Conservation (phyloP, 1,140 invertebrate genomes). For the Drosophila varians region DNA sequence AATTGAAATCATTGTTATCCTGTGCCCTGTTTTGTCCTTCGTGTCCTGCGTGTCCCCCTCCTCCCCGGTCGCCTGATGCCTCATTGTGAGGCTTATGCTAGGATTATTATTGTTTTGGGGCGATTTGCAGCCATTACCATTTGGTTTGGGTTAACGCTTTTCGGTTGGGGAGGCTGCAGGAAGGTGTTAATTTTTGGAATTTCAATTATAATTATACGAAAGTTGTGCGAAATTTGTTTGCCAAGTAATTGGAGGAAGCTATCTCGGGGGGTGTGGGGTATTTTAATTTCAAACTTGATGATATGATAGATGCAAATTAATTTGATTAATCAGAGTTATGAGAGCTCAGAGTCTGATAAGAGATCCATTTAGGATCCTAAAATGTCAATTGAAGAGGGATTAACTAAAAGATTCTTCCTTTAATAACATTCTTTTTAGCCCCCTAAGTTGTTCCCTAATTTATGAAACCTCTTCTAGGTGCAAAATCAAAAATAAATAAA, state of each 20-base stretch:
- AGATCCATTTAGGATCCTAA: no score
- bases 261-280: not conserved
- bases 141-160: constrained; percentile 28
- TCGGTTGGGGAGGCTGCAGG: not conserved
- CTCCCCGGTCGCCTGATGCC: no score
- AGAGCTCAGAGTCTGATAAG: no score
- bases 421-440: no score
- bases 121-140: constrained; percentile 52
- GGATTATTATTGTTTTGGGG: constrained; percentile 71
- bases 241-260: not conserved
- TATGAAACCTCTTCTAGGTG: constrained; percentile 20
- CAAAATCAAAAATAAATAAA: constrained; percentile 24
- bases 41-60: constrained; percentile 27
- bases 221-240: not conserved
- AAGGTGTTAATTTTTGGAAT: constrained; percentile 69
- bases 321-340: no score
- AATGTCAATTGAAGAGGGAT: no score
- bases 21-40: constrained; percentile 34
- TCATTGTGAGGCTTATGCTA: constrained; percentile 54
- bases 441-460: no score
- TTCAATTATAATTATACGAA: constrained; percentile 47
- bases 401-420: no score
- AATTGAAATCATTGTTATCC: constrained; percentile 82
- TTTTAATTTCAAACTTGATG: not conserved
- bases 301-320: not conserved